A percentile compares a stretch with the other conserved stretches of the same genome.
phyloP scores from a whole-genome alignment of 1,140 invertebrate species.

The Bombus consobrinus region DNA sequence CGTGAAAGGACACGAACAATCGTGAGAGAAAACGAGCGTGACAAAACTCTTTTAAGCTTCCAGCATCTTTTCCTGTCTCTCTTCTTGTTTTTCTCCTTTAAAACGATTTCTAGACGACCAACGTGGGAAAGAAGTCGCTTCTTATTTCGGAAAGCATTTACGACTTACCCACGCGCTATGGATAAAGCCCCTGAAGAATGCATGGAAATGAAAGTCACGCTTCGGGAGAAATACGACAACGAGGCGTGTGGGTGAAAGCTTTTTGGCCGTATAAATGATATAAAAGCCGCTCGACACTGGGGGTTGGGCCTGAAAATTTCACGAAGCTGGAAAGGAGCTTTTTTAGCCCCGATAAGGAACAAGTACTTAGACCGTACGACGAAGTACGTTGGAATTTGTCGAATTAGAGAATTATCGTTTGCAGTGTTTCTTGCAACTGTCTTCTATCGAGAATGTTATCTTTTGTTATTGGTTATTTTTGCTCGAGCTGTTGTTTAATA shows the following conservation, averaged over 20 bases:
- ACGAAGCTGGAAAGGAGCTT: neutral
- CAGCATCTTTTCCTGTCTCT: neutral
- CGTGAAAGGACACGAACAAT: neutral
- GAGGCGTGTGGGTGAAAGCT: slow-evolving; percentile 23
- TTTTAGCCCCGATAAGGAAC: neutral
- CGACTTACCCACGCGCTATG: neutral
- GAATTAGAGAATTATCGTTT: neutral
- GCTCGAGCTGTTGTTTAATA: neutral
- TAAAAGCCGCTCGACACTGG: neutral
- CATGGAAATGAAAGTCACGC: slow-evolving; percentile 40
- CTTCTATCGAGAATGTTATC: neutral
- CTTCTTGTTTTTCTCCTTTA: neutral
- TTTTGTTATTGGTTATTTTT: neutral
- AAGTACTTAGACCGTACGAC: neutral
- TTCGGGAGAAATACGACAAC: slow-evolving; percentile 14
- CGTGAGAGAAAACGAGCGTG: neutral
- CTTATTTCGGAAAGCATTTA: slow-evolving; percentile 30
- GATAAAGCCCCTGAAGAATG: neutral
- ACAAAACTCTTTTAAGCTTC: neutral
- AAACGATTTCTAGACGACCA: neutral
- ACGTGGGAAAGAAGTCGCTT: neutral
- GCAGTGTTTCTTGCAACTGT: neutral
- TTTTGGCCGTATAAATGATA: slow-evolving; percentile 40
- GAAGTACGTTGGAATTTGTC: neutral
- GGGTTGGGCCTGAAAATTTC: slow-evolving; percentile 13